Percentiles rank a stretch among this genome's conserved stretches.
phyloP scores from a whole-genome alignment of 2,888 invertebrate species.

The Rhamphomyia laevipes region DNA sequence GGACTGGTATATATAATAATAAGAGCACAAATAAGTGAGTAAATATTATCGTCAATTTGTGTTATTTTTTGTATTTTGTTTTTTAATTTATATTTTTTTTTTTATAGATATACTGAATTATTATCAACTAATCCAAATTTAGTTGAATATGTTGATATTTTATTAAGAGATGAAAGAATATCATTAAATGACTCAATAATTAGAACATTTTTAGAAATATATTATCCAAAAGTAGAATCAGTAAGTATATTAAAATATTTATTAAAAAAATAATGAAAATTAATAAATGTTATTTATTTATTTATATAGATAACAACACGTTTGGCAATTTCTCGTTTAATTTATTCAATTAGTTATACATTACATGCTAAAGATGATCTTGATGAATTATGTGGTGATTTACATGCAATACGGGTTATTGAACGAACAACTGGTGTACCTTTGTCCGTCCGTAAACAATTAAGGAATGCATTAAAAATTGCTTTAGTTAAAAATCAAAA shows the following conservation, averaged over 20 bases:
- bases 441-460: slow-evolving; percentile 32
- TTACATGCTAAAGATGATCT: slow-evolving; percentile 37
- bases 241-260: not conserved
- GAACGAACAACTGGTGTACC: slow-evolving; percentile 36
- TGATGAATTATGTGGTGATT: slow-evolving; percentile 37
- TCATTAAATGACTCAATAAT: slow-evolving; percentile 75
- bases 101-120: slow-evolving; percentile 62
- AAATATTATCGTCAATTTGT: not conserved
- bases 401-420: slow-evolving; percentile 37
- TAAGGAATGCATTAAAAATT: slow-evolving; percentile 32
- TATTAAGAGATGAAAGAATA: slow-evolving; percentile 74
- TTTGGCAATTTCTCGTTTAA: slow-evolving; percentile 34
- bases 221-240: slow-evolving; percentile 68
- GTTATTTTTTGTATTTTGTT: not conserved
- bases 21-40: slow-evolving; percentile 36
- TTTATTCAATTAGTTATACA: slow-evolving; percentile 36
- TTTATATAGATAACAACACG: slow-evolving; percentile 29
- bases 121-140: slow-evolving; percentile 71
- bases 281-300: not conserved
- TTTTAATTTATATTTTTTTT: slow-evolving; percentile 11
- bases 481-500: slow-evolving; percentile 31
- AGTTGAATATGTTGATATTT: slow-evolving; percentile 82
- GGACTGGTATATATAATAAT: slow-evolving; percentile 72
- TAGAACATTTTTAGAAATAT: slow-evolving; percentile 76
- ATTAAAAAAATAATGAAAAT: not conserved